Base-by-base conservation (phyloP, 2,113 vertebrate species). In the Vidua macroura region DNA sequence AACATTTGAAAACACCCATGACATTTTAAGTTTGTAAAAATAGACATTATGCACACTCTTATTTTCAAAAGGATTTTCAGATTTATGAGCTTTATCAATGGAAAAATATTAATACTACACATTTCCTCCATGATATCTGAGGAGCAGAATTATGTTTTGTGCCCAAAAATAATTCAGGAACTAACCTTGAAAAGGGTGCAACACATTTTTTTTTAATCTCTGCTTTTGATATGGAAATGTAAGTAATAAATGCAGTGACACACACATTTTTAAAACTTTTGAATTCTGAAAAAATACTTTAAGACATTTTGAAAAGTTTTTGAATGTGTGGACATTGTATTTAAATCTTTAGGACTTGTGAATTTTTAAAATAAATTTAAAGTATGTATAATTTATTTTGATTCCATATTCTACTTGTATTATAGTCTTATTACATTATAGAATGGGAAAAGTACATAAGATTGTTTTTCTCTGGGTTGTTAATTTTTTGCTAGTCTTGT, bases 21-120 rank as follows among this genome's bases (percentile, higher is more conserved):
- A 86, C 35, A 39, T 74, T 90, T 85, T 62, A 70, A 22, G 27
- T 59, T 91, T 81, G 78, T 81, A 83, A 90, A 95, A 93, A 83
- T 37, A 88, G 48, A 63, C 20, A 39, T 63, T 86, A 39, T 56
- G 37, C 78, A 6, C 43, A 28, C 39, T 79, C 44, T 58, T 28
- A 23, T 35, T 83, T 81, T 63, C 49, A 83, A 66, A 82, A 83
- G 24, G 33, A 85, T 92, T 87, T 95, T 85, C 70, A 80, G 9
- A 18, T 80, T 75, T 87, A 35, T 63, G 53, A 37, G n/a, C 24
- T 89, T 86, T 86, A 58, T 82, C 12, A 62, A 3, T 93, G 80
- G 76, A 83, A 91, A 86, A 69, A 82, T 63, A 67, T 22, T 82
- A 85, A 53, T 73, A 35, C 28, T 79, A 73, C 46, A 25, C 8